phyloP scores from a whole-genome alignment of 2,888 invertebrate species.

The Ectemnius lituratus region DNA sequence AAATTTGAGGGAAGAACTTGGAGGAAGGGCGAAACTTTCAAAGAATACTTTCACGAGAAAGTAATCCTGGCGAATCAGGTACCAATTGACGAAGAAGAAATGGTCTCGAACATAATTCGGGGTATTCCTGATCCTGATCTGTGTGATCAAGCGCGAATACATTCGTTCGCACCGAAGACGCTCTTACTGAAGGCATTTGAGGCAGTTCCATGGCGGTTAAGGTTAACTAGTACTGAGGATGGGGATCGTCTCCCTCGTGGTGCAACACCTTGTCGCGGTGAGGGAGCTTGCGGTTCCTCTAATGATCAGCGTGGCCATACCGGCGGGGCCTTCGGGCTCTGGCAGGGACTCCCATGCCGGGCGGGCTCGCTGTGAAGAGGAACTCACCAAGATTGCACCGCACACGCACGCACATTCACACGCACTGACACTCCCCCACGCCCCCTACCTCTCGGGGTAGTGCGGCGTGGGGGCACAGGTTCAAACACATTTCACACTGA shows the following conservation, averaged over 20 bases:
- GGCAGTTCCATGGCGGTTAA: conserved; percentile 13
- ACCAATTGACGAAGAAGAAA: conserved; percentile 19
- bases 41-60: conserved; percentile 35
- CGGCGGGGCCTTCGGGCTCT: too few species aligned
- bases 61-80: conserved; percentile 12
- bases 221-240: not conserved
- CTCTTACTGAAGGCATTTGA: conserved; percentile 23
- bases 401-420: too few species aligned
- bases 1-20: conserved; percentile 28
- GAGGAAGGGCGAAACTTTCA: conserved; percentile 20
- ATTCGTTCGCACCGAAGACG: conserved; percentile 21
- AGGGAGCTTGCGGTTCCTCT: too few species aligned
- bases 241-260: not conserved
- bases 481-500: too few species aligned
- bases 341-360: too few species aligned
- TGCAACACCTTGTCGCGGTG: too few species aligned
- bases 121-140: conserved; percentile 29
- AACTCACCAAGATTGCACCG: too few species aligned
- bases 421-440: too few species aligned
- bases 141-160: conserved; percentile 33
- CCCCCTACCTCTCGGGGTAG: too few species aligned
- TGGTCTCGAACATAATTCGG: conserved; percentile 22
- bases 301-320: too few species aligned
- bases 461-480: too few species aligned
- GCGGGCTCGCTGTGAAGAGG: too few species aligned